Percentiles rank a stretch among this genome's conserved stretches.
Conservation (phyloP, 1,140 invertebrate genomes). For the Pseudomyrmex gracilis region DNA sequence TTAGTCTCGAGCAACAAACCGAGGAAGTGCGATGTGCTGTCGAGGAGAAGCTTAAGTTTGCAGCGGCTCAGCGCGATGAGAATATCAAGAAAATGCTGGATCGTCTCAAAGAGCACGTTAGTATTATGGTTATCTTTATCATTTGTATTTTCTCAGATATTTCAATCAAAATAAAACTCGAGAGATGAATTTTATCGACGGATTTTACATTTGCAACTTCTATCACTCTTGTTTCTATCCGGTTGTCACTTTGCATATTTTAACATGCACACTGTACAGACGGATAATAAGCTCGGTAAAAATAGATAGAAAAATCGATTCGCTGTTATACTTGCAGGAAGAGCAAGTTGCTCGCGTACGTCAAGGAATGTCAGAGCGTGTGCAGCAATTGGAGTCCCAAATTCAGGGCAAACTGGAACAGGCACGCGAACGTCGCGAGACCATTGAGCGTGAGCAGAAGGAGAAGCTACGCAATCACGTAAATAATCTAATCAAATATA, state of each 20-base stretch:
- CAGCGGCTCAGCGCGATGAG: conserved; percentile 93
- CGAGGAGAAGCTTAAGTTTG: conserved; percentile 93
- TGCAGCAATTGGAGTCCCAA: conserved; percentile 88
- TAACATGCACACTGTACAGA: conserved; percentile 19
- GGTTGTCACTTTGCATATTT: conserved; percentile 30
- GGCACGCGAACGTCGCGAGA: conserved; percentile 89
- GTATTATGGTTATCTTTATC: conserved; percentile 77
- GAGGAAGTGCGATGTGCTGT: conserved; percentile 93
- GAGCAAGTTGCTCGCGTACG: conserved; percentile 90
- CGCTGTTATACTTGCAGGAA: conserved; percentile 86
- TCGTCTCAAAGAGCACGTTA: conserved; percentile 95
- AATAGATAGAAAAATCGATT: conserved; percentile 52
- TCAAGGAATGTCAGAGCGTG: conserved; percentile 87
- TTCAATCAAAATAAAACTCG: too few species aligned
- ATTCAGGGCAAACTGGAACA: conserved; percentile 91
- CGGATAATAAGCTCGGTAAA: conserved; percentile 26
- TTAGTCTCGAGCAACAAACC: conserved; percentile 93
- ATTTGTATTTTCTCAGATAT: not conserved
- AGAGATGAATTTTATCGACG: too few species aligned
- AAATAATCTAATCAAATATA: conserved; percentile 81
- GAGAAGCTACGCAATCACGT: conserved; percentile 92
- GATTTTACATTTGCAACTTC: not conserved
- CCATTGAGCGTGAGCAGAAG: conserved; percentile 90
- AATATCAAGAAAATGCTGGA: conserved; percentile 95
- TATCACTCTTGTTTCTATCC: conserved; percentile 43